Evolutionary conservation across 2,888 invertebrate species (phyloP).

Genomic region (Agrotis exclamationis): DNA sequence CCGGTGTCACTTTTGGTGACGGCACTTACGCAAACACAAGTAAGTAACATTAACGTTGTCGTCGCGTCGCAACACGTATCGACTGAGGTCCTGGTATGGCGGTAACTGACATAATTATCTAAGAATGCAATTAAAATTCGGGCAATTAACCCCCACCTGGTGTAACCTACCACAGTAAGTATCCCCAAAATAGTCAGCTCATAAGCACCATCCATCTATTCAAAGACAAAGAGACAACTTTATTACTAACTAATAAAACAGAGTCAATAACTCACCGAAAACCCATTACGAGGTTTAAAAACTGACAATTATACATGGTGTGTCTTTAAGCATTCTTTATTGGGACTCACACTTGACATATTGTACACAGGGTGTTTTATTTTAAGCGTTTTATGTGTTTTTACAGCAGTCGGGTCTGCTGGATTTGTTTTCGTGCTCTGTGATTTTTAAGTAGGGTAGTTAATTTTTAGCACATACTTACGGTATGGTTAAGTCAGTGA

Average conservation of each 20-base stretch:
- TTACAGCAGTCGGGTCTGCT: constrained; percentile 77
- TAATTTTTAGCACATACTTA: constrained; percentile 46
- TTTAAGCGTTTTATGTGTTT: constrained; percentile 84
- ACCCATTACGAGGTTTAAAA: constrained; percentile 80
- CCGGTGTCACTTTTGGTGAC: too few relatives aligned
- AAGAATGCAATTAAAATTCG: not conserved
- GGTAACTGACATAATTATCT: not conserved
- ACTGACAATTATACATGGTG: constrained; percentile 82
- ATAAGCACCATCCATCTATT: constrained; percentile 49
- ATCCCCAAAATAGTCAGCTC: constrained; percentile 33
- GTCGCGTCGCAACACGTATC: too few relatives aligned
- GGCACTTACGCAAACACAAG: too few relatives aligned
- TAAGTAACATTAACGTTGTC: too few relatives aligned
- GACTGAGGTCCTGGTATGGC: too few relatives aligned
- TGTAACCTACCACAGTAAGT: constrained; percentile 33
- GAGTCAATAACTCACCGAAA: constrained; percentile 76
- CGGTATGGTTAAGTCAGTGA: not conserved
- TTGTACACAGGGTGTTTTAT: constrained; percentile 77
- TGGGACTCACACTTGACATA: constrained; percentile 77
- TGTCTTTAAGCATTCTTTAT: constrained; percentile 83
- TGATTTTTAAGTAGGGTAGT: constrained; percentile 39
- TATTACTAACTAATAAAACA: constrained; percentile 74
- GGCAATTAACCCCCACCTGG: constrained; percentile 37
- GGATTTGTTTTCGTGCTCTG: constrained; percentile 62
- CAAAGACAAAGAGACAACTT: constrained; percentile 62